Conservation (phyloP, 2,888 invertebrate genomes). For the Uloborus plumipes region DNA sequence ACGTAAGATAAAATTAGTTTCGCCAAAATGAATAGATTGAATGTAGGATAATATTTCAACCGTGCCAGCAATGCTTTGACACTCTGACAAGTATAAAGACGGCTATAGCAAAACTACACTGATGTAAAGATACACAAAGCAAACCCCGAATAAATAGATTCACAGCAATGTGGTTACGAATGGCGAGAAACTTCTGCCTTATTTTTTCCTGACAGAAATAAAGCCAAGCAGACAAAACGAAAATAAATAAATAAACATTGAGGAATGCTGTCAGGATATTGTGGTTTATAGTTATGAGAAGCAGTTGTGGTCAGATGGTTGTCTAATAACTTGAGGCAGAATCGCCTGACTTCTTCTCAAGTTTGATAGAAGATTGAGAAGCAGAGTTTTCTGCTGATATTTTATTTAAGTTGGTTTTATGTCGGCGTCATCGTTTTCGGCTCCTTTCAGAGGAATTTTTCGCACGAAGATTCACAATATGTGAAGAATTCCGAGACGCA, state of each 20-base stretch:
- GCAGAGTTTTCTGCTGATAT: slow-evolving; percentile 25
- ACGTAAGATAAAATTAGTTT: too few relatives aligned
- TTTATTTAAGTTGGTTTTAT: slow-evolving; percentile 8
- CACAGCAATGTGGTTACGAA: too few relatives aligned
- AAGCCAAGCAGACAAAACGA: not conserved
- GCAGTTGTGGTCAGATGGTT: slow-evolving; percentile 46
- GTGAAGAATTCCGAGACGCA: too few relatives aligned
- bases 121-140: too few relatives aligned
- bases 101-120: too few relatives aligned
- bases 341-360: slow-evolving; percentile 34
- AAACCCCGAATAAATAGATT: too few relatives aligned
- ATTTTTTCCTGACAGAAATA: not conserved
- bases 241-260: slow-evolving; percentile 12
- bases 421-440: slow-evolving; percentile 24
- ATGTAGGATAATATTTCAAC: too few relatives aligned
- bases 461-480: not conserved
- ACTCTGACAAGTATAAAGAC: too few relatives aligned
- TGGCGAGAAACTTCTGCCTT: too few relatives aligned
- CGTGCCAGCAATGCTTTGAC: too few relatives aligned
- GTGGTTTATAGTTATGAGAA: slow-evolving; percentile 51
- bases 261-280: slow-evolving; percentile 34
- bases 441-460: slow-evolving; percentile 2
- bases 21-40: too few relatives aligned
- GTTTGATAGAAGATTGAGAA: slow-evolving; percentile 44
- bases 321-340: slow-evolving; percentile 45